Percentiles rank a stretch among this genome's conserved stretches.
These are phyloP conservation scores for Drosophila meridiana DNA, from an alignment of 2,888 invertebrate genomes.

Conservation along the genomic window DNA sequence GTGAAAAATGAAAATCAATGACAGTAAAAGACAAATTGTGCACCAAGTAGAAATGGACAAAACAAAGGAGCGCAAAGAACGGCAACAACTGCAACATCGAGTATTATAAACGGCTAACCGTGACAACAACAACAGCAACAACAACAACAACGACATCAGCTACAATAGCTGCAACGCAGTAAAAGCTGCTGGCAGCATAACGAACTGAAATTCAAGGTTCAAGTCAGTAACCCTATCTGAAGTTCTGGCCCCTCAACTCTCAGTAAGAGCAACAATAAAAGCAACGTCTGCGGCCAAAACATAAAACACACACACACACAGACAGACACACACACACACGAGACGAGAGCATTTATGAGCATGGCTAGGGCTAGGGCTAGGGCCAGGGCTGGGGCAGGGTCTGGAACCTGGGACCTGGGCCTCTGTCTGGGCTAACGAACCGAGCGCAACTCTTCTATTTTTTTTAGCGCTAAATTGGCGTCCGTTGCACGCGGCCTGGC, in stretches of 20 bases:
- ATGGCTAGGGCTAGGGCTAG: not conserved
- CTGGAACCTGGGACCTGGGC: not conserved
- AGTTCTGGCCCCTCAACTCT: slow-evolving; percentile 58
- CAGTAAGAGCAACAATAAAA: slow-evolving; percentile 67
- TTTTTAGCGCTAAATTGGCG: slow-evolving; percentile 71
- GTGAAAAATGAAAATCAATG: slow-evolving; percentile 80
- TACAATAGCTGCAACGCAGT: slow-evolving; percentile 34
- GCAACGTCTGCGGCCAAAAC: slow-evolving; percentile 61
- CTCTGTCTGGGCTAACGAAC: slow-evolving; percentile 65
- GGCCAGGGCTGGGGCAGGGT: not conserved
- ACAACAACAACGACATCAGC: slow-evolving; percentile 15
- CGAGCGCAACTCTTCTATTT: slow-evolving; percentile 33
- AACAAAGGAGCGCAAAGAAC: slow-evolving; percentile 55
- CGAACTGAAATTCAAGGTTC: slow-evolving; percentile 79
- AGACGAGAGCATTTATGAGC: slow-evolving; percentile 37
- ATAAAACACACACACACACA: slow-evolving; percentile 44
- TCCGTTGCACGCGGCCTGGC: slow-evolving; percentile 61
- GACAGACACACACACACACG: not conserved
- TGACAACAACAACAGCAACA: slow-evolving; percentile 57
- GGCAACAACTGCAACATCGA: slow-evolving; percentile 43
- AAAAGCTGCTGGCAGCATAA: slow-evolving; percentile 62
- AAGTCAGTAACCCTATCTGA: slow-evolving; percentile 78
- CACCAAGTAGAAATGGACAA: slow-evolving; percentile 62
- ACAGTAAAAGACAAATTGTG: slow-evolving; percentile 82
- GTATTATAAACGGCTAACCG: slow-evolving; percentile 71